Percentiles rank a stretch among this genome's conserved stretches.
These are phyloP conservation scores for Planococcus citri DNA, from an alignment of 1,140 invertebrate genomes.

Conservation along the genomic window DNA sequence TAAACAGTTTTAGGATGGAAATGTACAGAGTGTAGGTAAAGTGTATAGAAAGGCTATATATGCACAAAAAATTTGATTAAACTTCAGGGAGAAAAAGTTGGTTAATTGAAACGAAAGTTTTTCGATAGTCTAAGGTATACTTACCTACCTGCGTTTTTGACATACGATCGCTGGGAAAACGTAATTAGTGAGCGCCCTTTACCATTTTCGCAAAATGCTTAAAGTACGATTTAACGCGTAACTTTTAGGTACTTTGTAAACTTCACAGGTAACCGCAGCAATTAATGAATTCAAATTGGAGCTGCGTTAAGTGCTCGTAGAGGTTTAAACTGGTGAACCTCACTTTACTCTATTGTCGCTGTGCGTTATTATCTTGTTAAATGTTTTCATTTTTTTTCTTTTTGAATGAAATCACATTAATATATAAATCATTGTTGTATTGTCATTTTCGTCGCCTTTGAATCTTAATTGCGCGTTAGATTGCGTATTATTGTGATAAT, in stretches of 20 bases:
- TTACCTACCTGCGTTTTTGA: not conserved
- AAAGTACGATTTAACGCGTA: not conserved
- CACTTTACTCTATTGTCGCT: not conserved
- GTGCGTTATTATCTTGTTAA: not conserved
- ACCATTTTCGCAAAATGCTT: not conserved
- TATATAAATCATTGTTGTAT: too few species aligned
- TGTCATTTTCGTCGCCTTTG: too few species aligned
- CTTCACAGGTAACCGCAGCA: not conserved
- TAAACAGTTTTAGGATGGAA: too few species aligned
- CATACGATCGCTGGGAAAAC: not conserved
- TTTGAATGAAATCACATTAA: too few species aligned
- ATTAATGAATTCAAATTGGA: not conserved
- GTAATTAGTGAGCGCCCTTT: not conserved
- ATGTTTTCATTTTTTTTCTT: not conserved
- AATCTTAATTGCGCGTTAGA: too few species aligned
- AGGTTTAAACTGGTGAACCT: not conserved
- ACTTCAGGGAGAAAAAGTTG: too few species aligned
- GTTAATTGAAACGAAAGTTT: too few species aligned
- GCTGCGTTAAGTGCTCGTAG: not conserved
- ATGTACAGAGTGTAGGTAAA: too few species aligned
- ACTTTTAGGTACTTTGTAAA: not conserved
- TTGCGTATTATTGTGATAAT: too few species aligned
- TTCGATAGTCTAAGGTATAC: too few species aligned
- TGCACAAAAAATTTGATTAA: too few species aligned
- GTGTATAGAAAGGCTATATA: too few species aligned